A percentile compares a stretch with the other conserved stretches of the same genome.
Conservation (phyloP, 2,113 vertebrate genomes). For the Lontra canadensis region DNA sequence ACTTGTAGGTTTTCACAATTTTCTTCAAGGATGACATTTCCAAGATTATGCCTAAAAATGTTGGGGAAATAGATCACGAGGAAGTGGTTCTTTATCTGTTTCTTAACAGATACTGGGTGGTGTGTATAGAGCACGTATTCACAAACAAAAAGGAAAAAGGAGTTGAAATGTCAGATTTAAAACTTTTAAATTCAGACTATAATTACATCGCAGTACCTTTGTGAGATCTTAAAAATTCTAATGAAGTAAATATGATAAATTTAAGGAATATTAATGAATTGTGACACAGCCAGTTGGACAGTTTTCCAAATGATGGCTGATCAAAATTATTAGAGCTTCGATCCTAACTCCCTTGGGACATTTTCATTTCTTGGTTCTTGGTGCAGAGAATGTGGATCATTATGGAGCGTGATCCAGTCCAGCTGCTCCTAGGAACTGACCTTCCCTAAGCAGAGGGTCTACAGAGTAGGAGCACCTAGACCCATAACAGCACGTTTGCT, state of each 20-base stretch:
- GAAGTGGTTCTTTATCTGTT: background rate
- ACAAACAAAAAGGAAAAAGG: background rate
- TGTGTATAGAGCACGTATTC: accelerated
- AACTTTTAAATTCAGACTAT: background rate
- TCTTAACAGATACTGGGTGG: background rate
- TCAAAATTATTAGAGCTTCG: background rate
- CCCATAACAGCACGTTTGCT: accelerated
- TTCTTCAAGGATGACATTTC: conserved; percentile 1
- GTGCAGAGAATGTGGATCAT: background rate
- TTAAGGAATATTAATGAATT: background rate
- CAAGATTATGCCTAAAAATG: background rate
- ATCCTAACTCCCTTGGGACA: background rate
- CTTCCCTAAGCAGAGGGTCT: background rate
- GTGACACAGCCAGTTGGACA: background rate
- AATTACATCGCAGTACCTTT: background rate
- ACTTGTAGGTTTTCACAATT: background rate
- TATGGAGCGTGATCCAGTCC: background rate
- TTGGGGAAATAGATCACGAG: too few species aligned
- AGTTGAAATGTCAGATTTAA: background rate
- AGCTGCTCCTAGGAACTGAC: background rate
- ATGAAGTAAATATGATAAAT: background rate
- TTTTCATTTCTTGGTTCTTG: background rate
- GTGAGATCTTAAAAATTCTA: background rate
- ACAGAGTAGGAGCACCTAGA: background rate
- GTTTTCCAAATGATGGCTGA: background rate